These are phyloP conservation scores for Chelon auratus DNA, from an alignment of 2,797 vertebrate species.

Conservation along the genomic window DNA sequence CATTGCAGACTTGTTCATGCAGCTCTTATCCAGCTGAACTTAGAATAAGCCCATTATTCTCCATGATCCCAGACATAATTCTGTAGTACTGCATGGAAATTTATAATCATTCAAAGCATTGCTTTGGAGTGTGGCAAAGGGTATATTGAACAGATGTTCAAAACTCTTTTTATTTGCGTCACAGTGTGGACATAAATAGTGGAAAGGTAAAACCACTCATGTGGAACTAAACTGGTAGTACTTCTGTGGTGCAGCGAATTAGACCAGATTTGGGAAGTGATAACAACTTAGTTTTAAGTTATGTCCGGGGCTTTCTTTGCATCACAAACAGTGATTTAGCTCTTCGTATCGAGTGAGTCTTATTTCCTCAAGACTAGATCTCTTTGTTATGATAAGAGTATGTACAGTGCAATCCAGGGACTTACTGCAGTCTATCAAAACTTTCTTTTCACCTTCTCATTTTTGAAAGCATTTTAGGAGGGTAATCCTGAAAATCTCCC, in stretches of 20 bases:
- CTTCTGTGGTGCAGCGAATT: slow-evolving; percentile 30
- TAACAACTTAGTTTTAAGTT: slow-evolving; percentile 18
- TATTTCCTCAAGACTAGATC: slow-evolving; percentile 3
- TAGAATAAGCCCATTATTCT: slow-evolving; percentile 72
- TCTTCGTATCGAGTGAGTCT: slow-evolving; percentile 1
- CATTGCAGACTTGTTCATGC: slow-evolving; percentile 65
- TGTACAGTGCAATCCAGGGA: slow-evolving; percentile 4
- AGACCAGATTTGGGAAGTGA: slow-evolving; percentile 33
- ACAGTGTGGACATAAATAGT: slow-evolving; percentile 11
- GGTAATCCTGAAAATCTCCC: slow-evolving; percentile 43
- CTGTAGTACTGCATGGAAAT: slow-evolving; percentile 64
- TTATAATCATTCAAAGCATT: slow-evolving; percentile 65
- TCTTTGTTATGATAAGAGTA: slow-evolving; percentile 13
- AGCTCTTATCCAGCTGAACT: slow-evolving; percentile 67
- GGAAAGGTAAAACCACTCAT: slow-evolving; percentile 38
- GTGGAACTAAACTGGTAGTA: slow-evolving; percentile 40
- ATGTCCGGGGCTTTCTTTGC: slow-evolving; percentile 18
- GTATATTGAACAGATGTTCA: slow-evolving; percentile 49
- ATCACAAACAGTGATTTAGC: slow-evolving; percentile 1
- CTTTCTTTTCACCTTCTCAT: slow-evolving; percentile 28
- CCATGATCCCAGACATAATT: slow-evolving; percentile 64
- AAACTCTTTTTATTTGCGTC: slow-evolving; percentile 40
- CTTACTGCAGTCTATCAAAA: slow-evolving; percentile 17
- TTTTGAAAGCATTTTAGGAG: slow-evolving; percentile 12
- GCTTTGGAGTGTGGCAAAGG: slow-evolving; percentile 61